Evolutionary conservation across 2,113 vertebrate species (phyloP).

Genomic region (Pygoscelis adeliae): DNA sequence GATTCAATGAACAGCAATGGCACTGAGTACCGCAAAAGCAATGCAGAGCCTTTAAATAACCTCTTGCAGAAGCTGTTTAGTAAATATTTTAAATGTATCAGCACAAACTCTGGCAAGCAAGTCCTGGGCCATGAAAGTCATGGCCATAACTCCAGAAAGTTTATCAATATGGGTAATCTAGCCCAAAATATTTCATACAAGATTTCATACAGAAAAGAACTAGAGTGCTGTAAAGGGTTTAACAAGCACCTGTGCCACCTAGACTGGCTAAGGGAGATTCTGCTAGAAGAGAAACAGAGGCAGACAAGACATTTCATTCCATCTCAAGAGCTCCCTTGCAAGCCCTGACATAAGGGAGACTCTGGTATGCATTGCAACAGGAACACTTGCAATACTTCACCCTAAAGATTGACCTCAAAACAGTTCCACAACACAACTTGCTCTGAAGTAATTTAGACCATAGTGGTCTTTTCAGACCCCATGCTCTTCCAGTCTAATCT

Average conservation of each 20-base stretch:
- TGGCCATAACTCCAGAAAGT: background rate
- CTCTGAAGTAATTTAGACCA: background rate
- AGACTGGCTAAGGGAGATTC: background rate
- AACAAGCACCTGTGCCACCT: background rate
- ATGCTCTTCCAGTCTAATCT: background rate
- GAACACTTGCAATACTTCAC: background rate
- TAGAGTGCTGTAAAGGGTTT: background rate
- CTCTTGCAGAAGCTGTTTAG: background rate
- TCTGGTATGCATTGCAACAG: background rate
- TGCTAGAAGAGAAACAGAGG: background rate
- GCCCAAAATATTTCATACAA: background rate
- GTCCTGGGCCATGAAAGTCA: background rate
- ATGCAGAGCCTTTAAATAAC: background rate
- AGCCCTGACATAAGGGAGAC: background rate
- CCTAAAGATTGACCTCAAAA: background rate
- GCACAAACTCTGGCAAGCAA: background rate
- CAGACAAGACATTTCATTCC: background rate
- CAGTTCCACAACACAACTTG: background rate
- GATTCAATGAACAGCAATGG: background rate
- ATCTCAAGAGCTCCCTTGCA: background rate
- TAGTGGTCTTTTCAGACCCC: background rate
- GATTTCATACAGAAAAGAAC: accelerated
- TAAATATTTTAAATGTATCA: background rate
- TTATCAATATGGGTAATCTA: background rate
- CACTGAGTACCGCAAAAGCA: background rate